phyloP scores from a whole-genome alignment of 1,140 invertebrate species.

The Bradysia coprophila region DNA sequence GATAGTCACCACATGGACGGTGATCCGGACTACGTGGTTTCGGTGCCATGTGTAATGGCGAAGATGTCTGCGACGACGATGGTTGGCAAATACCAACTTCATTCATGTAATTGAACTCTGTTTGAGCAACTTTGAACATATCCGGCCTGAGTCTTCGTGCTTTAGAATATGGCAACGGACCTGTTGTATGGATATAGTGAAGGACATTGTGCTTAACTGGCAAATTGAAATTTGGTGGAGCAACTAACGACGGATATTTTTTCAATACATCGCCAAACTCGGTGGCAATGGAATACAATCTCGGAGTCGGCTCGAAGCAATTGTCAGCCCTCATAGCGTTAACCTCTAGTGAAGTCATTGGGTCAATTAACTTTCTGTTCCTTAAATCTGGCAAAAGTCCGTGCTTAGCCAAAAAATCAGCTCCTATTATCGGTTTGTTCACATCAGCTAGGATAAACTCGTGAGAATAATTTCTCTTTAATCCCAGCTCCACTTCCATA shows the following conservation, averaged over 20 bases:
- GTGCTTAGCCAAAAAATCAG: neutral
- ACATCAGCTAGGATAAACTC: constrained; percentile 23
- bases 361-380: neutral
- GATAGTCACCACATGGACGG: constrained; percentile 28
- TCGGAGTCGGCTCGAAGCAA: neutral
- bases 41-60: constrained; percentile 19
- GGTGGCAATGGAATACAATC: neutral
- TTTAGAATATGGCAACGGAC: constrained; percentile 15
- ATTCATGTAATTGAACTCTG: too few relatives aligned
- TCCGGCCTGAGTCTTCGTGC: constrained; percentile 17
- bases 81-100: constrained; percentile 13
- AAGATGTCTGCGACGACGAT: constrained; percentile 12
- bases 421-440: constrained; percentile 2
- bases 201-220: constrained; percentile 4
- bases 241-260: neutral
- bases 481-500: neutral
- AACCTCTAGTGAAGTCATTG: neutral
- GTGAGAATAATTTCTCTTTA: constrained; percentile 10
- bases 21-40: constrained; percentile 23
- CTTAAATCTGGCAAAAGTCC: neutral
- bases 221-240: constrained; percentile 1
- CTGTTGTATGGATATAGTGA: constrained; percentile 11
- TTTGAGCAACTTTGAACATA: too few relatives aligned
- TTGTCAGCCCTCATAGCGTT: neutral
- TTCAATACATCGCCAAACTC: neutral